Evolutionary conservation across 2,113 vertebrate species (phyloP).

Genomic region (Gadus macrocephalus): DNA sequence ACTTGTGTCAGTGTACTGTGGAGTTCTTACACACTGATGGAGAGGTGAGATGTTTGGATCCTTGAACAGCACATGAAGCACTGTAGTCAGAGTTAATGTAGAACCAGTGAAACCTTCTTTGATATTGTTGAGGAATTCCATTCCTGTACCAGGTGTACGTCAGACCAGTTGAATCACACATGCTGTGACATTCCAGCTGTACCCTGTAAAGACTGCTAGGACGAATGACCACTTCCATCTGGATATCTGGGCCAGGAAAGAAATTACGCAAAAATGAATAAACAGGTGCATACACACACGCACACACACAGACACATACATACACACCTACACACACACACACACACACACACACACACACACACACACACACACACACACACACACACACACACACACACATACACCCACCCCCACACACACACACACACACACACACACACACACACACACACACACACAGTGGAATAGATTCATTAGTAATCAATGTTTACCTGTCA

Average conservation of each 20-base stretch:
- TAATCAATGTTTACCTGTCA: not conserved
- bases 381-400: not conserved
- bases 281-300: not conserved
- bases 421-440: not conserved
- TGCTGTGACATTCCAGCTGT: constrained; percentile 6
- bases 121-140: not conserved
- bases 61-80: constrained; percentile 14
- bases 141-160: constrained; percentile 15
- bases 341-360: too few species aligned
- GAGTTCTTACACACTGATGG: constrained; percentile 14
- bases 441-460: not conserved
- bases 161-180: not conserved
- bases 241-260: not conserved
- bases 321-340: not conserved
- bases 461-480: not conserved
- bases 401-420: not conserved
- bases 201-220: not conserved
- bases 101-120: rapidly evolving
- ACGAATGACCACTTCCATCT: not conserved
- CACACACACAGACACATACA: not conserved
- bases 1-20: not conserved
- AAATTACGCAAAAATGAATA: not conserved
- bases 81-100: not conserved
- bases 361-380: not conserved
- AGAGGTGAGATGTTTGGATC: not conserved